Percentiles rank a stretch among this genome's conserved stretches.
Evolutionary conservation across 1,140 invertebrate species (phyloP).

Genomic region (Lerema accius): DNA sequence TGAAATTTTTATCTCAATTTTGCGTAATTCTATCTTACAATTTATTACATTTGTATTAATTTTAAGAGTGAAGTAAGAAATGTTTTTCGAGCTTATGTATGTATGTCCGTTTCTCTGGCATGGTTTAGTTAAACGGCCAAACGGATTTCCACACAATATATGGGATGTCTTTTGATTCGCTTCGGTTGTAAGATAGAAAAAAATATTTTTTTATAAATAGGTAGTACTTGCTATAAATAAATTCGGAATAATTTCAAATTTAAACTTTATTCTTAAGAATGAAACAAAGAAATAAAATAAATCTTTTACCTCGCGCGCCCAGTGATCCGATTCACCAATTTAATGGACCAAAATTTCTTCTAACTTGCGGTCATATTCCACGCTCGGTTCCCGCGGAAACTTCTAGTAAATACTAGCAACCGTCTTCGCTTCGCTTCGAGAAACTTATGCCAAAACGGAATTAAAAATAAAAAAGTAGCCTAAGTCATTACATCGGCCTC

Average conservation of each 20-base stretch:
- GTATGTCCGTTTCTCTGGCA: too few species aligned
- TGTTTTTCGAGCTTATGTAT: too few species aligned
- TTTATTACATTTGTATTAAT: background rate
- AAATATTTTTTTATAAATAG: too few species aligned
- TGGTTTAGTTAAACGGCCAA: too few species aligned
- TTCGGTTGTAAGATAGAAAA: too few species aligned
- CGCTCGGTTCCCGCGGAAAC: slow-evolving; percentile 37
- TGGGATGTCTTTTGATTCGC: too few species aligned
- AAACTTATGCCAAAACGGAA: too few species aligned
- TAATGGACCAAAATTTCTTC: slow-evolving; percentile 39
- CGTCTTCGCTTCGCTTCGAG: too few species aligned
- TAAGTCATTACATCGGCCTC: too few species aligned
- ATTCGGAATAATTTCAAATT: slow-evolving; percentile 8
- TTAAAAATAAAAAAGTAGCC: too few species aligned
- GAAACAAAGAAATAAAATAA: slow-evolving; percentile 21
- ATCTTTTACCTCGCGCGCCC: slow-evolving; percentile 18
- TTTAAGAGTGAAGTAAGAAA: background rate
- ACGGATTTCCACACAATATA: too few species aligned
- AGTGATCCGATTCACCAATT: slow-evolving; percentile 35
- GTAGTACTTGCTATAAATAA: too few species aligned
- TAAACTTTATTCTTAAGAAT: background rate
- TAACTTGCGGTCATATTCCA: slow-evolving; percentile 37
- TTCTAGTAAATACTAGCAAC: slow-evolving; percentile 51
- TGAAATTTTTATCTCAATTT: slow-evolving; percentile 30
- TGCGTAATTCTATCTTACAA: background rate